phyloP scores from a whole-genome alignment of 2,113 vertebrate genomes.

The Emydura subglobosa region DNA sequence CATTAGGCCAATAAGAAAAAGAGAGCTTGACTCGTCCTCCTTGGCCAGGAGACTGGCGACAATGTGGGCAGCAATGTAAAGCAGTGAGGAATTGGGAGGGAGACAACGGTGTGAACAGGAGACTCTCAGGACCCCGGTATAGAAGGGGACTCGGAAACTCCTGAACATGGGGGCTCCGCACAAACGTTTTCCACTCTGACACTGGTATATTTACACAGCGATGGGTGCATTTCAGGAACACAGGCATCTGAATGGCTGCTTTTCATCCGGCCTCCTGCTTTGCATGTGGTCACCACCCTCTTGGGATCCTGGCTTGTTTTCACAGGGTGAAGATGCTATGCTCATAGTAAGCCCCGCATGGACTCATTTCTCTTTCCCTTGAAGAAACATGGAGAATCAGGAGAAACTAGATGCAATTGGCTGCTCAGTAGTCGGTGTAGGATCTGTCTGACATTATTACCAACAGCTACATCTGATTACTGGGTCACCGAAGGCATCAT shows the following conservation, averaged over 20 bases:
- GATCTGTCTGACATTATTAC: conserved; percentile 69
- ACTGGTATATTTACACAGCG: neutral
- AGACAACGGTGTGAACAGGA: neutral
- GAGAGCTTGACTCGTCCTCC: neutral
- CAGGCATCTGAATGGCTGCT: neutral
- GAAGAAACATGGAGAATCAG: neutral
- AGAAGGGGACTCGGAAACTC: neutral
- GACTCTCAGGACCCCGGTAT: neutral
- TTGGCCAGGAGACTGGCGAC: too few species aligned
- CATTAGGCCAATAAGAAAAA: neutral
- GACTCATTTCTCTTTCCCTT: neutral
- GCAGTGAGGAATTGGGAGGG: neutral
- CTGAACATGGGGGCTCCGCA: too few species aligned
- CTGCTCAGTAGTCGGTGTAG: conserved; percentile 80
- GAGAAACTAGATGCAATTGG: conserved; percentile 49
- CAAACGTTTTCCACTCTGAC: neutral
- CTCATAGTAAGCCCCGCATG: neutral
- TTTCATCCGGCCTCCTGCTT: neutral
- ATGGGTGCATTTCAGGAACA: neutral
- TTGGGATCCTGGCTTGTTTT: neutral
- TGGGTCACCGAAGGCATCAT: conserved; percentile 73
- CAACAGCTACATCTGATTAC: conserved; percentile 84
- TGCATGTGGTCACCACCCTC: neutral
- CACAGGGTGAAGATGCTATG: neutral
- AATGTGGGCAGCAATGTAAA: neutral